These are phyloP conservation scores for Chalcis sispes DNA, from an alignment of 2,888 invertebrate genomes.

Conservation along the genomic window DNA sequence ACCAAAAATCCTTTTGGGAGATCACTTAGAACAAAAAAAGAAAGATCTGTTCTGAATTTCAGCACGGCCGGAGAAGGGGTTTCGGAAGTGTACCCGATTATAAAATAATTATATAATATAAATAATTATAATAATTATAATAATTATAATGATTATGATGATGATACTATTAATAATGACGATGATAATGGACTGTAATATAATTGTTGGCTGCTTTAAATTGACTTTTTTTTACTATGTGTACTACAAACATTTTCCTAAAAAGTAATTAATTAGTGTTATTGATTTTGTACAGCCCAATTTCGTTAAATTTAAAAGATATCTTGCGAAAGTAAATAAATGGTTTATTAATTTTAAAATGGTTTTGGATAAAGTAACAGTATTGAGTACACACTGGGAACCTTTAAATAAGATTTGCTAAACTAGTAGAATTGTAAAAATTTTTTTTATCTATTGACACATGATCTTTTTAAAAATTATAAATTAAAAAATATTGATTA, in stretches of 20 bases:
- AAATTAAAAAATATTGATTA: too few relatives aligned
- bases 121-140: too few relatives aligned
- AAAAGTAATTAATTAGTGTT: slow-evolving; percentile 35
- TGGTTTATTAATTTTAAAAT: slow-evolving; percentile 19
- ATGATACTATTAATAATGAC: slow-evolving; percentile 26
- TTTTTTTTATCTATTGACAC: slow-evolving; percentile 41
- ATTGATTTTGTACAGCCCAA: slow-evolving; percentile 30
- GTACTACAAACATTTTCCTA: slow-evolving; percentile 44
- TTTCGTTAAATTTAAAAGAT: slow-evolving; percentile 26
- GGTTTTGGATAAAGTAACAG: slow-evolving; percentile 33
- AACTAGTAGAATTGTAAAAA: slow-evolving; percentile 22
- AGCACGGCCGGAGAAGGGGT: too few relatives aligned
- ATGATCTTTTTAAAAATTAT: too few relatives aligned
- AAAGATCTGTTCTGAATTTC: too few relatives aligned
- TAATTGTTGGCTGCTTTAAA: slow-evolving; percentile 48
- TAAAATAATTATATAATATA: too few relatives aligned
- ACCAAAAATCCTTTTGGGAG: too few relatives aligned
- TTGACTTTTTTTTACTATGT: slow-evolving; percentile 44
- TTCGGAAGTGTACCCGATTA: too few relatives aligned
- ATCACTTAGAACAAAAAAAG: too few relatives aligned
- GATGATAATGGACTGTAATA: slow-evolving; percentile 47
- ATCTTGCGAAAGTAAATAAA: slow-evolving; percentile 9
- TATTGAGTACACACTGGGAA: slow-evolving; percentile 58
- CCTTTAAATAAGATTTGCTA: slow-evolving; percentile 39
- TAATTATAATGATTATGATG: too few relatives aligned